phyloP scores from a whole-genome alignment of 2,113 vertebrate species.

The Hassar affinis region DNA sequence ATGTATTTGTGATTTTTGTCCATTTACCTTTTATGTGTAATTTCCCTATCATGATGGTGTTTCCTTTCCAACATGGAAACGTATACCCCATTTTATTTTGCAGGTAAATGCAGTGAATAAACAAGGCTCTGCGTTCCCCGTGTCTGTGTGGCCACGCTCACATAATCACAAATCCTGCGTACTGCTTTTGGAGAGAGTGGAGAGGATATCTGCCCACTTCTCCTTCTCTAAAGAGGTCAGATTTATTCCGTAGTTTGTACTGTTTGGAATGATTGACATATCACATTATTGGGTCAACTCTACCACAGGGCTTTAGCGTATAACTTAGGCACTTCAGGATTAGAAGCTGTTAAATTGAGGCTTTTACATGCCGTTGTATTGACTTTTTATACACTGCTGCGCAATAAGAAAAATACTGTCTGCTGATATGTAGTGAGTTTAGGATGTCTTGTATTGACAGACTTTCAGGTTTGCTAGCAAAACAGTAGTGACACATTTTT shows the following conservation, averaged over 20 bases:
- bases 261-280: background rate
- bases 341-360: background rate
- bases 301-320: background rate
- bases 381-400: too few species aligned
- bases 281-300: background rate
- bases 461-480: background rate
- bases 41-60: background rate
- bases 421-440: background rate
- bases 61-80: background rate
- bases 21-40: background rate
- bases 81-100: background rate
- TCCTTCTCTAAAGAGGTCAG: slow-evolving; percentile 80
- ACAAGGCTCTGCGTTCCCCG: slow-evolving; percentile 73
- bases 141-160: slow-evolving; percentile 75
- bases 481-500: background rate
- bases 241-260: slow-evolving; percentile 60
- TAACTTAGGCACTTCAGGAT: background rate
- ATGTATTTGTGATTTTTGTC: background rate
- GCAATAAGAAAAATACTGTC: background rate
- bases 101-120: slow-evolving; percentile 79
- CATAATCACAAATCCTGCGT: slow-evolving; percentile 66
- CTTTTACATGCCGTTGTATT: background rate
- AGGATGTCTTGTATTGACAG: background rate
- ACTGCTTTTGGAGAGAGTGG: slow-evolving; percentile 83
- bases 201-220: slow-evolving; percentile 79